Conservation (phyloP, 1,140 invertebrate species). For the Pissodes strobi region DNA sequence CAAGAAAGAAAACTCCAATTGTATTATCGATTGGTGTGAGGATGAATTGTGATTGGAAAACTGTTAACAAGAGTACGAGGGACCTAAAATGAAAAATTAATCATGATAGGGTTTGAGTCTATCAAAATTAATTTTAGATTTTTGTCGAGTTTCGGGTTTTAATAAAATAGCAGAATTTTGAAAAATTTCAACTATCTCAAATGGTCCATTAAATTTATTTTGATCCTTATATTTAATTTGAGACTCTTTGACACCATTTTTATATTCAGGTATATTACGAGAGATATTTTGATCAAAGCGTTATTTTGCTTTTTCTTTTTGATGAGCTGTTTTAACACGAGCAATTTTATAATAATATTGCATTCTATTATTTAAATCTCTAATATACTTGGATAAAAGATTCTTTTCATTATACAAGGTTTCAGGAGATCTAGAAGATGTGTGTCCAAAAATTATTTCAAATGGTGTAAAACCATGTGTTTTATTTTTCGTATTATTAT, state of each 20-base stretch:
- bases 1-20: too few species aligned
- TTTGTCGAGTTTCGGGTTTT: constrained; percentile 6
- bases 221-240: constrained; percentile 16
- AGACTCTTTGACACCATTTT: constrained; percentile 11
- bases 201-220: constrained; percentile 18
- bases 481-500: constrained; percentile 29
- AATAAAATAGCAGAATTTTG: too few species aligned
- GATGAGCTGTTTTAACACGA: neutral
- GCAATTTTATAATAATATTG: constrained; percentile 1
- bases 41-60: neutral
- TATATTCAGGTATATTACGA: too few species aligned
- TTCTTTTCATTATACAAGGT: constrained; percentile 3
- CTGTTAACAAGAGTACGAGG: constrained; percentile 3
- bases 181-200: constrained; percentile 21
- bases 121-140: too few species aligned
- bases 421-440: constrained; percentile 13
- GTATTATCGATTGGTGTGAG: too few species aligned
- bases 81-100: constrained; percentile 14
- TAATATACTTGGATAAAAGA: too few species aligned
- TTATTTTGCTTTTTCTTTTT: constrained; percentile 12
- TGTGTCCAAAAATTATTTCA: constrained; percentile 20
- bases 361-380: too few species aligned
- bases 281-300: constrained; percentile 4
- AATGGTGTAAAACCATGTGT: constrained; percentile 22
- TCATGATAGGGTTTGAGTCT: too few species aligned